phyloP scores from a whole-genome alignment of 2,113 vertebrate species.

The Eulemur rufifrons region DNA sequence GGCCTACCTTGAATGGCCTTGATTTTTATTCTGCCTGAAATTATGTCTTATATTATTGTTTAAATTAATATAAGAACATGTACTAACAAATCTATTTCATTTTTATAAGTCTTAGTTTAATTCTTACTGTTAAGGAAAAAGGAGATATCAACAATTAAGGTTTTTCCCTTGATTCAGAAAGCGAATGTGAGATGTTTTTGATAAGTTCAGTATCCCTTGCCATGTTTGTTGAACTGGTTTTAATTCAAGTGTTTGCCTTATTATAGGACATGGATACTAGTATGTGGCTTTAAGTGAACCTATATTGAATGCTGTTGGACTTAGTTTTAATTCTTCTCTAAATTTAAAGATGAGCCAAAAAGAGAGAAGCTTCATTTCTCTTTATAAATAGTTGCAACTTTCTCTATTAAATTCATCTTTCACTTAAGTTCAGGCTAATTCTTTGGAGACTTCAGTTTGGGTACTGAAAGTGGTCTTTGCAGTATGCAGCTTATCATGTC shows the following conservation, averaged over 20 bases:
- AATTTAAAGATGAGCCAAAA: conserved; percentile 42
- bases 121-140: neutral
- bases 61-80: neutral
- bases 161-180: conserved; percentile 25
- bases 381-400: conserved; percentile 33
- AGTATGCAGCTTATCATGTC: neutral
- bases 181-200: neutral
- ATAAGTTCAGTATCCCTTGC: neutral
- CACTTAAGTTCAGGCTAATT: neutral
- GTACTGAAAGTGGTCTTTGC: neutral
- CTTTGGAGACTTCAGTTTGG: neutral
- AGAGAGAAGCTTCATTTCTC: conserved; percentile 21
- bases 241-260: neutral
- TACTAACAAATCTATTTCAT: neutral
- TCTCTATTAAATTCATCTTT: conserved; percentile 23
- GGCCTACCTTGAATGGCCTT: neutral
- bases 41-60: neutral
- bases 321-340: conserved; percentile 35
- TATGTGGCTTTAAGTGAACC: neutral
- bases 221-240: conserved; percentile 21
- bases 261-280: neutral
- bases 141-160: neutral
- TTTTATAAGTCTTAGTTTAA: neutral
- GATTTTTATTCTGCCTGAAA: neutral
- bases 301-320: neutral